phyloP scores from a whole-genome alignment of 1,140 invertebrate genomes.

The Ladona fulva region DNA sequence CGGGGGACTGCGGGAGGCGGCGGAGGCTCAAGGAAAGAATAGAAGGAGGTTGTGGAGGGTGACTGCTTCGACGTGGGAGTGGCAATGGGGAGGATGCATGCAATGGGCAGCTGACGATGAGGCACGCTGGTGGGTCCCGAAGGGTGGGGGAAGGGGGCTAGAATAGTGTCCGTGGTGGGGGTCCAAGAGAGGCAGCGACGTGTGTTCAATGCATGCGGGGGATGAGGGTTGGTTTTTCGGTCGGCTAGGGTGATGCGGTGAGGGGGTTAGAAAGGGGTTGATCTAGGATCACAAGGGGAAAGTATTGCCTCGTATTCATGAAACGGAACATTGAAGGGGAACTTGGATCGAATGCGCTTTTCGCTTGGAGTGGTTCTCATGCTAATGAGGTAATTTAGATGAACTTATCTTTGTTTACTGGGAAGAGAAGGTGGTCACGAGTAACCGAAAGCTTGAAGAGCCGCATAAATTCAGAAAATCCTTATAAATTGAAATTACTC shows the following conservation, averaged over 20 bases:
- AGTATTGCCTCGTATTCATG: constrained; percentile 5
- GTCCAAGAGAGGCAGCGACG: background rate
- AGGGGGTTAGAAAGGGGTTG: background rate
- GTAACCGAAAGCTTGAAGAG: too few relatives aligned
- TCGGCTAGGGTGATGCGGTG: background rate
- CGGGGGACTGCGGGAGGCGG: background rate
- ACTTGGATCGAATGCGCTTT: background rate
- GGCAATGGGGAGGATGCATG: background rate
- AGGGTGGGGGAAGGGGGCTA: background rate
- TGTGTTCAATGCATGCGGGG: background rate
- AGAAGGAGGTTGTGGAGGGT: background rate
- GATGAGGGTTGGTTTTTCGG: background rate
- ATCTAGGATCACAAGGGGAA: background rate
- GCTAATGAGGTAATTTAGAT: background rate
- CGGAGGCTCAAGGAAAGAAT: background rate
- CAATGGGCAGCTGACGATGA: background rate
- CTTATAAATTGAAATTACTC: too few relatives aligned
- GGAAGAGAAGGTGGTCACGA: too few relatives aligned
- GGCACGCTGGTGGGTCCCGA: background rate
- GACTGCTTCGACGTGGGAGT: background rate
- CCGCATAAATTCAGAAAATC: too few relatives aligned
- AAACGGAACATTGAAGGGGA: background rate
- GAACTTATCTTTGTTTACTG: too few relatives aligned
- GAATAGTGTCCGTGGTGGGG: background rate
- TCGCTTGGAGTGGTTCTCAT: background rate